Base-by-base conservation (phyloP, 2,888 invertebrate genomes). In the Osmoderma eremita region DNA sequence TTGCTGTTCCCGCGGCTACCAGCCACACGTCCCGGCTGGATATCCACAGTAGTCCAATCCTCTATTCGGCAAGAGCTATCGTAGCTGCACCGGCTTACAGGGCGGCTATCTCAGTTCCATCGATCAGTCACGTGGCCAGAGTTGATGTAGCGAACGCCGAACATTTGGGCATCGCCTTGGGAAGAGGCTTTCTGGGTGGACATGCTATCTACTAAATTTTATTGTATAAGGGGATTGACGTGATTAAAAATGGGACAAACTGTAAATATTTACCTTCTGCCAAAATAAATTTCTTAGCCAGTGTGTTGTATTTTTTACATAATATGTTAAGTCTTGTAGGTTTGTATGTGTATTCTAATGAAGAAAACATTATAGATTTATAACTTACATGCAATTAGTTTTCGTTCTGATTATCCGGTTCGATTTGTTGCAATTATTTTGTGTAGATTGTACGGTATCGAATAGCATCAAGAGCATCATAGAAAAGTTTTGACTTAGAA, bases 1-100 rank as follows among this genome's bases (percentile, higher is more conserved):
- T 62, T 24, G 70, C 67, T 8, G 53, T 71, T n/a, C 73, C 72
- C 2, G 58, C 73, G 1, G 74, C 73, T 2, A 68, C 70, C n/a
- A 73, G 74, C 24, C 70, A 71, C 42, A 58, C 67, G 15, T 67
- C 70, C 62, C 64, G 73, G 20, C 54, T 72, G 30, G 74, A 72
- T 42, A 69, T 73, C 22, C 72, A 74, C 62, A 63, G 63, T 20
- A 63, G 38, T 22, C 63, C 63, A 12, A 48, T 63, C 22, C 10
- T 63, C 38, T 63, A 49, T 39, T 63, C 63, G n/a, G 36, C 63
- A 41, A 49, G 49, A 6, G 30, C 58, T 22, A 15, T 58, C 8
- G 13, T 58, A 8, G 58, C 45, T n/a, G 58, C 42, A 8, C 30
- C 58, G 8, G 45, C 58, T 45, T 58, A 58, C 15, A 76, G 80